Base-by-base conservation (phyloP, 2,888 invertebrate genomes). In the Congeria kusceri region DNA sequence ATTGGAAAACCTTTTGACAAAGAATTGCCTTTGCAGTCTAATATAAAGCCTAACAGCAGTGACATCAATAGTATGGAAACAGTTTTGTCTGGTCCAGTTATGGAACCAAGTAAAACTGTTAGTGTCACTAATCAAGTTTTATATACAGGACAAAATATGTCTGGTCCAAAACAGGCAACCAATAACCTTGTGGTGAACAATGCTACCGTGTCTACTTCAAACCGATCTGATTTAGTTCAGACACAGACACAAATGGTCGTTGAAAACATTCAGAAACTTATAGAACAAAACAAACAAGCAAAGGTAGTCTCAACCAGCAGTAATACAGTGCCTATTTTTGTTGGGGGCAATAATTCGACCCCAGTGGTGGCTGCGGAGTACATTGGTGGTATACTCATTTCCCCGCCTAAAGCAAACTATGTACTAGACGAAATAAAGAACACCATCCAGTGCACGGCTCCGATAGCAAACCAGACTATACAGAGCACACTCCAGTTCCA, bases 1-100 rank as follows among this genome's bases (percentile, higher is more conserved):
- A 65, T 80, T 68, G 83, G 83, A 0, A 80, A 70, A 67, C 80
- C 78, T 18, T 76, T 78, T 61, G 73, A 83, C 18, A 76, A 70
- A 27, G 32, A 70, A 29, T 25, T 72, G 64, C 27, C 47, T 20
- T 18, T 20, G 49, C 32, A 32, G 32, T 39, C 39, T 13, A 39
- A 9, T 39, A 53, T 53, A 53, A 53, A 53, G 5, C 9, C 20
- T 53, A 25, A 53, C 25, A 53, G n/a, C 25, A 53, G 53, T 25
- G 53, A 20, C 25, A 53, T 11, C 1, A 53, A 18, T 20, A 39
- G 39, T 39, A 39, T 13, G 39, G 39, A 39, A 39, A 39, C 39
- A 13, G 39, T 11, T 39, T 39, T 39, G 39, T n/a, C 53, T 53
- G 20, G 53, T 53, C 20, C 53, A 23, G 3, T 18, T 23, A 25